Evolutionary conservation across 1,140 invertebrate genomes (phyloP).

Genomic region (Arctopsyche grandis): DNA sequence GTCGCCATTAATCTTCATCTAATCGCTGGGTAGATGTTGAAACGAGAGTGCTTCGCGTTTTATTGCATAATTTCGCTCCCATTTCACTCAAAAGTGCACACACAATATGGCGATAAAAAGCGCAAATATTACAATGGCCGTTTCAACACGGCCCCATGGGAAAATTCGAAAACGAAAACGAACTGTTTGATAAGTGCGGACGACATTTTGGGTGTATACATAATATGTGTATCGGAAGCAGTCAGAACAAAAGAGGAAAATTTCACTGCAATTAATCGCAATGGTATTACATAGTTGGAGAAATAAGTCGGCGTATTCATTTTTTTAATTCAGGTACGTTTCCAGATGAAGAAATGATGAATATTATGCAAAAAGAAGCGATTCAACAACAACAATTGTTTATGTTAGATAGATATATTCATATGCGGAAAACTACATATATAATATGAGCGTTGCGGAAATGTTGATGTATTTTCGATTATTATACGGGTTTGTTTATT

Average conservation of each 20-base stretch:
- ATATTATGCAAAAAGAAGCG: neutral
- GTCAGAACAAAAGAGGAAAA: neutral
- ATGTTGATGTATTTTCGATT: too few species aligned
- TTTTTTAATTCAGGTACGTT: neutral
- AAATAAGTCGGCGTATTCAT: too few species aligned
- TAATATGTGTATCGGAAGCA: neutral
- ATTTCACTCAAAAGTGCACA: slow-evolving; percentile 37
- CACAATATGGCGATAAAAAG: slow-evolving; percentile 16
- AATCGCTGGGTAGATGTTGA: neutral
- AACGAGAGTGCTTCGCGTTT: neutral
- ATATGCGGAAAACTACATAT: too few species aligned
- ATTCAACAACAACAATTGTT: too few species aligned
- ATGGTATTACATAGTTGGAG: neutral
- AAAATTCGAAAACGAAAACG: neutral
- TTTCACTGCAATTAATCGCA: slow-evolving; percentile 6
- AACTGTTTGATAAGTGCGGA: neutral
- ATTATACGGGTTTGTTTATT: too few species aligned
- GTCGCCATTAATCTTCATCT: too few species aligned
- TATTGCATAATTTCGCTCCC: slow-evolving; percentile 31
- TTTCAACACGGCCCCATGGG: neutral
- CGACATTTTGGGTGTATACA: neutral
- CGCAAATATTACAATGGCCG: slow-evolving; percentile 2
- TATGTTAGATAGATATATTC: too few species aligned
- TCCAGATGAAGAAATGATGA: neutral
- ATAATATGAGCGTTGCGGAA: too few species aligned